Evolutionary conservation across 2,888 invertebrate species (phyloP).

Genomic region (Cerceris ruficornis): DNA sequence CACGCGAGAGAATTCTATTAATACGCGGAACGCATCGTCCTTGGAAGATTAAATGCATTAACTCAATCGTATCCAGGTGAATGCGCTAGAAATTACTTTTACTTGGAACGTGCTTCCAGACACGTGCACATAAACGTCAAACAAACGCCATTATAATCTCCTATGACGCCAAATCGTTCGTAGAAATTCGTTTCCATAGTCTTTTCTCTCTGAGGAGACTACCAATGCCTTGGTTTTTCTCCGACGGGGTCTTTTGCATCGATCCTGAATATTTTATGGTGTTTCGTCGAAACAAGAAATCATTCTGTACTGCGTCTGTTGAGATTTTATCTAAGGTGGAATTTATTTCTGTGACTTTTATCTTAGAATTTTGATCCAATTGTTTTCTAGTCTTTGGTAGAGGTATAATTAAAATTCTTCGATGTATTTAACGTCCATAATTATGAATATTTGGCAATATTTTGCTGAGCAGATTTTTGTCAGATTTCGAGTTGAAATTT

Average conservation of each 20-base stretch:
- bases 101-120: slow-evolving; percentile 26
- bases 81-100: slow-evolving; percentile 8
- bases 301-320: no score
- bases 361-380: no score
- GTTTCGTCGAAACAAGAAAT: no score
- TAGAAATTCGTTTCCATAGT: slow-evolving; percentile 42
- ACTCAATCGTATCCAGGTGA: neutral
- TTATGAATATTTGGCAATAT: no score
- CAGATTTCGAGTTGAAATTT: no score
- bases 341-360: no score
- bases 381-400: no score
- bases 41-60: neutral
- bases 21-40: neutral
- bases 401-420: no score
- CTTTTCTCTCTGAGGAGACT: slow-evolving; percentile 50
- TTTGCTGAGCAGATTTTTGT: no score
- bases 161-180: slow-evolving; percentile 17
- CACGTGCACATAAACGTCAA: slow-evolving; percentile 52
- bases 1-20: neutral
- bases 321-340: no score
- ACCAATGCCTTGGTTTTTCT: slow-evolving; percentile 38
- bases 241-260: slow-evolving; percentile 7
- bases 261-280: slow-evolving; percentile 19
- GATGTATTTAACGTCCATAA: no score
- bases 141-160: slow-evolving; percentile 47